A percentile compares a stretch with the other conserved stretches of the same genome.
Evolutionary conservation across 2,797 vertebrate species (phyloP).

Genomic region (Xiphophorus birchmanni): DNA sequence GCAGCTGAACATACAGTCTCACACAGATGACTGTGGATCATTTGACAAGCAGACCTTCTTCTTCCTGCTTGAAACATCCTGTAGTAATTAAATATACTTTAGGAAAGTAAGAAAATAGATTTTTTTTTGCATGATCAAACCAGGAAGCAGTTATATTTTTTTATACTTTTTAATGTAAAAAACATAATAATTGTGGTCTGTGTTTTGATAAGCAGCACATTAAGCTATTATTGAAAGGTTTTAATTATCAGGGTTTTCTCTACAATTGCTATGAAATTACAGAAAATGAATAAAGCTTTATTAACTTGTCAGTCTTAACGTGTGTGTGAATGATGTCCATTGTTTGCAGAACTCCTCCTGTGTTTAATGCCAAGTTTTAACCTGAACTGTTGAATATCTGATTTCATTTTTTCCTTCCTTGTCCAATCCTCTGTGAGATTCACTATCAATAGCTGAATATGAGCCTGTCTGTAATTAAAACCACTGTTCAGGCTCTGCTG

Average conservation of each 20-base stretch:
- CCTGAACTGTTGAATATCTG: background rate
- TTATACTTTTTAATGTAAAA: too few species aligned
- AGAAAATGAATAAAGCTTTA: slow-evolving; percentile 33
- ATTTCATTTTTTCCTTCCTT: background rate
- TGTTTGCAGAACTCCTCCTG: background rate
- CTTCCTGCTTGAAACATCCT: background rate
- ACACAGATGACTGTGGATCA: slow-evolving; percentile 2
- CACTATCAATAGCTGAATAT: background rate
- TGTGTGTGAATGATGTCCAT: background rate
- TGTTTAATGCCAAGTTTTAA: background rate
- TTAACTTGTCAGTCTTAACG: slow-evolving; percentile 25
- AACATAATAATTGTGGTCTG: too few species aligned
- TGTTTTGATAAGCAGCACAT: slow-evolving; percentile 10
- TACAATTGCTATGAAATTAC: slow-evolving; percentile 7
- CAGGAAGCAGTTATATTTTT: background rate
- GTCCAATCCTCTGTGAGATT: background rate
- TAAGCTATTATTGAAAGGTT: slow-evolving; percentile 17
- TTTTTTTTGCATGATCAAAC: background rate
- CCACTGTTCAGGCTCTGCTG: background rate
- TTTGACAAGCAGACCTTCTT: background rate
- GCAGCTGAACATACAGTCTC: slow-evolving; percentile 48
- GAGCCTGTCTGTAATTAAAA: background rate
- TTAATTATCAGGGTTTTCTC: background rate
- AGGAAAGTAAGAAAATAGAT: background rate
- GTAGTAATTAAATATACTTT: background rate